Evolutionary conservation across 2,797 vertebrate genomes (phyloP).

Genomic region (Myioborus melanocephalus): DNA sequence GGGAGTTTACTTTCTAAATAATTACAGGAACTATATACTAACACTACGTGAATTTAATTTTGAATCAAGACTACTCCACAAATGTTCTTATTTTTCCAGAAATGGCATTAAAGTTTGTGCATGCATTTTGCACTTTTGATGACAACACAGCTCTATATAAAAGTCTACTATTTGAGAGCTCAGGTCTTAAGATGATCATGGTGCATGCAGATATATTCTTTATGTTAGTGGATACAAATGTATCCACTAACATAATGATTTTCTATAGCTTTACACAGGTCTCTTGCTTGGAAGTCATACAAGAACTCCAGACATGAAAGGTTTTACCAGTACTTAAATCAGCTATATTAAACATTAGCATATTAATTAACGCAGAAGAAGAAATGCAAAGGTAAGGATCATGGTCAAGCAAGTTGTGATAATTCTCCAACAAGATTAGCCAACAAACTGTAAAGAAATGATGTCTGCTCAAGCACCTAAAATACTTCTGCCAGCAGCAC

Average conservation of each 20-base stretch:
- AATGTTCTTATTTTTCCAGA: neutral
- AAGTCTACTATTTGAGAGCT: neutral
- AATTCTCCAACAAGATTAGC: neutral
- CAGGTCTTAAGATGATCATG: neutral
- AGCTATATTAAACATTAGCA: neutral
- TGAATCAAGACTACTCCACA: neutral
- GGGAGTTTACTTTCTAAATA: constrained; percentile 3
- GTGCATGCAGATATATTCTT: neutral
- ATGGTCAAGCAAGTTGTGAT: neutral
- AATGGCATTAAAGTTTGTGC: neutral
- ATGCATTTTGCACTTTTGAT: neutral
- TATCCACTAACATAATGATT: neutral
- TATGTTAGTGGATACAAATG: neutral
- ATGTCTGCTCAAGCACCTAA: neutral
- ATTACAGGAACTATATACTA: neutral
- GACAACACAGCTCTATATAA: neutral
- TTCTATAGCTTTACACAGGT: neutral
- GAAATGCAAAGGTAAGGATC: neutral
- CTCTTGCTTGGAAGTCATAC: neutral
- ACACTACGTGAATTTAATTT: neutral
- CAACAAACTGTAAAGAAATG: neutral
- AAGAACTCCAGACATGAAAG: neutral
- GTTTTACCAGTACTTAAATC: neutral
- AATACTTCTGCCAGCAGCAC: neutral
- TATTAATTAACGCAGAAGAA: neutral